Evolutionary conservation across 2,797 vertebrate genomes (phyloP), one percentile per base, ranked within the genome.

Genomic region (Bradypodion ventrale): DNA sequence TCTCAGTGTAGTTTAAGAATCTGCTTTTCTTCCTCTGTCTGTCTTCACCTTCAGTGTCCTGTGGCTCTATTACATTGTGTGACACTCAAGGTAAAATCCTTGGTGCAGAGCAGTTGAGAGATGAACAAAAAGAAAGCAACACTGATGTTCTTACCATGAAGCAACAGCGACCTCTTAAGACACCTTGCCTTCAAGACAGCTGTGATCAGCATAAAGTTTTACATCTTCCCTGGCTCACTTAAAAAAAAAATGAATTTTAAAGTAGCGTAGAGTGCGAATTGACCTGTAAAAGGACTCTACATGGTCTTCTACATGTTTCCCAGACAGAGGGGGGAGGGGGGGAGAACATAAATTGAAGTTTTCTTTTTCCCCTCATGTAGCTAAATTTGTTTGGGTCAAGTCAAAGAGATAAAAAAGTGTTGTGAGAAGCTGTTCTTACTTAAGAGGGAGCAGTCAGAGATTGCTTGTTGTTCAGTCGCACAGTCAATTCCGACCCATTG

Each of bases 91-190:
- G 16, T 68, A 60, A 92, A 93, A 80, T 44, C 77, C 44, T 75
- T 60, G 70, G 68, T 46, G 59, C 44, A 89, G 60, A 78, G 69
- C 83, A 74, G 0, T 0, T 81, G 83, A 85, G 83, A 83, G 77
- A 83, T 78, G 78, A 89, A 92, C 80, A 5, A 56, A 56, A 56
- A 56, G 42, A 83, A 85, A 78, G 7, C 37, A 35, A 13, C 3
- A 8, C 0, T 8, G 59, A 82, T 0, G 46, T 1, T 66, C 77
- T 73, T 92, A 84, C 35, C 73, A 65, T 63, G 65, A 76, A 82
- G 84, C 90, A 92, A 91, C 93, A 94, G 87, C 87, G 93, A 93
- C 94, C 88, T 84, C 93, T 79, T 86, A 88, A 90, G 94, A 80
- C 72, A 25, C 13, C 89, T 69, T 25, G 8, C 32, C 6, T 68